Percentiles rank a stretch among this genome's conserved stretches.
phyloP scores from a whole-genome alignment of 2,797 vertebrate species.

The Onychomys torridus region DNA sequence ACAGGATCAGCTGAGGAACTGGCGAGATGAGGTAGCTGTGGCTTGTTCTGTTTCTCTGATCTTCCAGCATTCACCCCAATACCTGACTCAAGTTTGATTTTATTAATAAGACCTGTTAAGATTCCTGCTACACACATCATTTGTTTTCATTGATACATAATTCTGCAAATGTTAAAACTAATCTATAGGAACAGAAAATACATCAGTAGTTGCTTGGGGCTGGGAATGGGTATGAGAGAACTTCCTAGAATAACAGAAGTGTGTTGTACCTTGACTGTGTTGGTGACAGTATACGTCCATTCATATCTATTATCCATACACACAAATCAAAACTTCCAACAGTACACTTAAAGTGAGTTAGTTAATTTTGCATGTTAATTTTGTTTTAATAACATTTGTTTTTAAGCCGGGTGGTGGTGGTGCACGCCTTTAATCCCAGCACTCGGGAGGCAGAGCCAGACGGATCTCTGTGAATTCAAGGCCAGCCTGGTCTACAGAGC shows the following conservation, averaged over 20 bases:
- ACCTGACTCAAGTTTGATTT: too few relatives aligned
- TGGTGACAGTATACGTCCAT: background rate
- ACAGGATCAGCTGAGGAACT: too few relatives aligned
- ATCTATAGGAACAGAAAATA: background rate
- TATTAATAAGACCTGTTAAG: too few relatives aligned
- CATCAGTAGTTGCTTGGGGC: background rate
- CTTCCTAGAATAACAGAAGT: background rate
- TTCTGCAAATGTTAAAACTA: slow-evolving; percentile 43
- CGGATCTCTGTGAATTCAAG: too few relatives aligned
- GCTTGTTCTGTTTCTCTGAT: too few relatives aligned
- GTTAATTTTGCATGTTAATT: background rate
- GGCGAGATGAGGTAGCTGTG: too few relatives aligned
- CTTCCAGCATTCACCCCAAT: too few relatives aligned
- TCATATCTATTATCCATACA: too few relatives aligned
- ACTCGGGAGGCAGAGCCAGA: too few relatives aligned
- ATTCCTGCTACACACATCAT: too few relatives aligned
- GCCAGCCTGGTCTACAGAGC: too few relatives aligned
- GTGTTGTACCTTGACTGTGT: background rate
- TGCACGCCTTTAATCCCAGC: too few relatives aligned
- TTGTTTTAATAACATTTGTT: background rate
- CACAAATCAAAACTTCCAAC: background rate
- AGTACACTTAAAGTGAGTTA: background rate
- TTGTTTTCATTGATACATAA: slow-evolving; percentile 8
- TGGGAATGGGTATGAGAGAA: background rate
- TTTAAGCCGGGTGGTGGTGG: background rate